Base-by-base conservation (phyloP, 1,140 invertebrate species). In the Centruroides sculpturatus region DNA sequence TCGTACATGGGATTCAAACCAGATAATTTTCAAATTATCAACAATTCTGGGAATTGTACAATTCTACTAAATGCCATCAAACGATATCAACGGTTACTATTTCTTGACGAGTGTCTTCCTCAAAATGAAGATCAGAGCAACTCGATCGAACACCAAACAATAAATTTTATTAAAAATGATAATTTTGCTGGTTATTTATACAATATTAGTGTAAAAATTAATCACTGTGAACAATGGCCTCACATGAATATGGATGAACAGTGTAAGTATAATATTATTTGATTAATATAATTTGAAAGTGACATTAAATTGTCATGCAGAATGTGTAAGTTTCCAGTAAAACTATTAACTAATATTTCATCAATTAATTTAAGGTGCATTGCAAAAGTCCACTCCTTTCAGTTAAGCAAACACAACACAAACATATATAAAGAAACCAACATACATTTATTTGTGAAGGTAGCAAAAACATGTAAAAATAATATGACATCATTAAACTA, bases 201-300 rank as follows among this genome's bases (percentile, higher is more conserved):
- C 65, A 64, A 69, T 12, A 66, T 68, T 57, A 64, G 81, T 9
- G 68, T 41, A 41, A 71, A 47, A 64, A 69, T 71, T 23, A 68
- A 69, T 11, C 69, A 72, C 3, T 87, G 83, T 68, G 72, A 75
- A 55, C 71, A 76, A 2, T 76, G 77, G 58, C 85, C 85, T 0
- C 68, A 79, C 62, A 70, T 81, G n/a, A 62, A 77, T 8, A 86
- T 86, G 81, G 78, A 83, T 69, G 86, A 89, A 73, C 77, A 77
- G 64, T 87, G 85, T 85, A 75, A 80, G 79, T 79, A 67, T 23
- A 66, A 63, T 63, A 57, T 41, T 63, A 57, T 41, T 64, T 9
- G 11, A 5, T 62, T 11, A 11, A 35, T 48, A 49, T 23, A 8
- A 35, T 35, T 35, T 35, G 7, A n/a, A 56, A 62, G 35, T 13